phyloP scores from a whole-genome alignment of 2,888 invertebrate genomes.

The Bombyx huttoni region DNA sequence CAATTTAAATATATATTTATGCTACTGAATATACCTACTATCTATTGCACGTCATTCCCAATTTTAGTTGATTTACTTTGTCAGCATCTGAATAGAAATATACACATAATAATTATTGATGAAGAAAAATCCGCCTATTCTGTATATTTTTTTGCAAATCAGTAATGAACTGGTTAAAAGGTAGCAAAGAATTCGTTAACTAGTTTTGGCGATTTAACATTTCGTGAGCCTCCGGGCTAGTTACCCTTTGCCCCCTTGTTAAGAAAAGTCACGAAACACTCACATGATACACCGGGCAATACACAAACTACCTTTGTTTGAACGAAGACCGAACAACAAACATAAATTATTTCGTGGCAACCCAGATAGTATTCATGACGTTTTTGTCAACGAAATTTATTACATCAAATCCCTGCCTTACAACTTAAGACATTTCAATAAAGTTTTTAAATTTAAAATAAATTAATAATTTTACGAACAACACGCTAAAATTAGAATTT shows the following conservation, averaged over 20 bases:
- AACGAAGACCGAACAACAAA: neutral
- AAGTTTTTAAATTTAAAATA: neutral
- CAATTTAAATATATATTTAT: neutral
- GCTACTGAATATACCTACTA: neutral
- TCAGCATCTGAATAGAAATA: no score
- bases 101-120: neutral
- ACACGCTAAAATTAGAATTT: neutral
- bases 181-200: constrained; percentile 13
- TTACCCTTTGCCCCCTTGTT: constrained; percentile 22
- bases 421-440: neutral
- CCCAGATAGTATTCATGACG: constrained; percentile 5
- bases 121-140: neutral
- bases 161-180: neutral
- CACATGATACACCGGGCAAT: neutral
- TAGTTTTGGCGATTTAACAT: constrained; percentile 33
- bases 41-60: no score
- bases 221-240: constrained; percentile 18
- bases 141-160: neutral
- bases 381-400: constrained; percentile 2
- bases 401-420: neutral
- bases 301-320: neutral
- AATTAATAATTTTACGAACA: neutral
- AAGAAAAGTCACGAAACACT: constrained; percentile 19
- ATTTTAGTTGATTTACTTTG: no score
- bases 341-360: constrained; percentile 2